These are phyloP conservation scores for Gryllus bimaculatus DNA, from an alignment of 1,140 invertebrate genomes.

Conservation along the genomic window DNA sequence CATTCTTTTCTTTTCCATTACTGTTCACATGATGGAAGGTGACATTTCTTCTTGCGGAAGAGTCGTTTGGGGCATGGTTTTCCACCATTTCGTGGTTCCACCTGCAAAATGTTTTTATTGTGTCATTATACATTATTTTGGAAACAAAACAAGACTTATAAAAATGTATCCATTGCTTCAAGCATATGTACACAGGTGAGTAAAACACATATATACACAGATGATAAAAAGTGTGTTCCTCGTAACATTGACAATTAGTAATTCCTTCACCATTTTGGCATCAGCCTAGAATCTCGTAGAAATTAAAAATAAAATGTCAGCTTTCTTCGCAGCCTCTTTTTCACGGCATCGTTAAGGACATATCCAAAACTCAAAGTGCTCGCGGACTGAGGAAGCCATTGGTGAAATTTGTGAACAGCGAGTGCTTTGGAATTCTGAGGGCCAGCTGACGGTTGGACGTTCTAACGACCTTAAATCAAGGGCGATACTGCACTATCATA, in stretches of 20 bases:
- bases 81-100: conserved; percentile 56
- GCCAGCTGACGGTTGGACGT: not conserved
- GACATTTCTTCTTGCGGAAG: conserved; percentile 18
- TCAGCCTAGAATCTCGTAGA: not conserved
- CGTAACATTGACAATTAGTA: not conserved
- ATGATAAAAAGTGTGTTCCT: not conserved
- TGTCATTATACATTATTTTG: conserved; percentile 26
- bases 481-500: no score
- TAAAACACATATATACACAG: no score
- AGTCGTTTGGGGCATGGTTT: conserved; percentile 45
- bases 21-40: not conserved
- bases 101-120: conserved; percentile 34
- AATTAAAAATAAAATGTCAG: not conserved
- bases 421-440: not conserved
- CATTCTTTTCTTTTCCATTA: no score
- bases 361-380: no score
- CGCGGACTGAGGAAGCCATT: not conserved
- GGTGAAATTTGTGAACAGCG: not conserved
- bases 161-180: not conserved
- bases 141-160: not conserved
- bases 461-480: not conserved
- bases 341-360: no score
- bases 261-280: not conserved
- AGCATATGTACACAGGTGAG: not conserved
- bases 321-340: not conserved